Percentiles rank a stretch among this genome's conserved stretches.
These are phyloP conservation scores for Danaus melanippus DNA, from an alignment of 1,140 invertebrate genomes.

Conservation along the genomic window DNA sequence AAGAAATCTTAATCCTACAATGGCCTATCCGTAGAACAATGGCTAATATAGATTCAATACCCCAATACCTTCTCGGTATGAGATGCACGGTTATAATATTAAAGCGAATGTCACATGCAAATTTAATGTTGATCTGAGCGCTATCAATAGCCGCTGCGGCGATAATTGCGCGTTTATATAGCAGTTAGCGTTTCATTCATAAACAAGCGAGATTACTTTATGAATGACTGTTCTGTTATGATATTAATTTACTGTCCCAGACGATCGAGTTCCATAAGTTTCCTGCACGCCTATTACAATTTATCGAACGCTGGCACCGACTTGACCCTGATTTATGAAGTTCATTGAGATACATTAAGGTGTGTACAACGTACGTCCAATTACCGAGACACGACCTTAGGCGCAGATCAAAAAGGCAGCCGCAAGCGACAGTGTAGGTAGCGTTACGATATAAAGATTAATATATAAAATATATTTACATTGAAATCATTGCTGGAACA, in stretches of 20 bases:
- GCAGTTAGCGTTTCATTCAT: conserved; percentile 59
- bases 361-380: conserved; percentile 29
- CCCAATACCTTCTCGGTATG: conserved; percentile 28
- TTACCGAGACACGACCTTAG: conserved; percentile 26
- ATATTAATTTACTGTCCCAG: conserved; percentile 57
- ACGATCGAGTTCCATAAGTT: conserved; percentile 51
- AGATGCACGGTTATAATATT: conserved; percentile 32
- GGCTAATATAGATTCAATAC: conserved; percentile 43
- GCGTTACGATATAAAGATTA: conserved; percentile 28
- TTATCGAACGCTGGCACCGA: conserved; percentile 55
- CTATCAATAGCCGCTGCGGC: conserved; percentile 45
- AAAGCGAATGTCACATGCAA: conserved; percentile 50
- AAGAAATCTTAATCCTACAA: conserved; percentile 37
- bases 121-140: conserved; percentile 42
- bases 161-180: conserved; percentile 51
- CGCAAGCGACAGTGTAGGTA: conserved; percentile 21
- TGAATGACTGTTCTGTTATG: conserved; percentile 54
- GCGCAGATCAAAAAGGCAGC: conserved; percentile 21
- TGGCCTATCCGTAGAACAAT: conserved; percentile 47
- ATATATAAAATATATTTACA: conserved; percentile 47
- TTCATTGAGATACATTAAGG: conserved; percentile 46
- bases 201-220: conserved; percentile 55
- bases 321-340: conserved; percentile 50
- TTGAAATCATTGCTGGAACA: conserved; percentile 45
- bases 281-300: conserved; percentile 56